phyloP scores from a whole-genome alignment of 1,140 invertebrate species.

The Trypoxylus dichotomus region DNA sequence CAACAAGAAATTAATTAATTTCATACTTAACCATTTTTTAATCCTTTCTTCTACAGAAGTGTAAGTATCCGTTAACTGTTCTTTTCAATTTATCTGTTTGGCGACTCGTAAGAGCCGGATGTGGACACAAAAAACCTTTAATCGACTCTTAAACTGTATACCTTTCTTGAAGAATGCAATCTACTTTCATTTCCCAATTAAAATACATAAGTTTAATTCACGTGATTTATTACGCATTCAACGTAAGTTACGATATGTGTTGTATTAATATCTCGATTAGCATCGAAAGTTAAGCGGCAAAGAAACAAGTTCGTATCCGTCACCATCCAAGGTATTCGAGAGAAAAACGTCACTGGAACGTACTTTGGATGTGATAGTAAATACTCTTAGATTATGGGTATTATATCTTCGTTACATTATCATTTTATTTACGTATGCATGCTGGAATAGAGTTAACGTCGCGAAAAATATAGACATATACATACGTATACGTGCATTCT shows the following conservation, averaged over 20 bases:
- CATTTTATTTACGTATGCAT: neutral
- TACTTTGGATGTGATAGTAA: neutral
- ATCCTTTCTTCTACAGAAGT: too few relatives aligned
- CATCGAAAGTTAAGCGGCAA: neutral
- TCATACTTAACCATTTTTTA: too few relatives aligned
- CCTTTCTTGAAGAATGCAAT: neutral
- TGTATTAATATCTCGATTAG: neutral
- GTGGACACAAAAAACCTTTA: too few relatives aligned
- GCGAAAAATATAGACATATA: neutral
- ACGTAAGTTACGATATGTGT: neutral
- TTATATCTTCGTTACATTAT: neutral
- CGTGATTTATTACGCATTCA: neutral
- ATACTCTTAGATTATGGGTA: neutral
- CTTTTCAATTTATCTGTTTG: too few relatives aligned
- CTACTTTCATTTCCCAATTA: neutral
- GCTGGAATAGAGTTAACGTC: neutral
- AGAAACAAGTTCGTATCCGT: neutral
- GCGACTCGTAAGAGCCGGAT: too few relatives aligned
- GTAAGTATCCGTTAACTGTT: too few relatives aligned
- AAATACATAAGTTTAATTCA: neutral
- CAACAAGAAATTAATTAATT: too few relatives aligned
- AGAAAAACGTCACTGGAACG: neutral
- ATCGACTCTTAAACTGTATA: too few relatives aligned
- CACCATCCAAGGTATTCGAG: neutral
- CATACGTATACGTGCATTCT: neutral